Percentiles rank a stretch among this genome's conserved stretches.
Conservation (phyloP, 1,140 invertebrate species). For the Colletes latitarsis region DNA sequence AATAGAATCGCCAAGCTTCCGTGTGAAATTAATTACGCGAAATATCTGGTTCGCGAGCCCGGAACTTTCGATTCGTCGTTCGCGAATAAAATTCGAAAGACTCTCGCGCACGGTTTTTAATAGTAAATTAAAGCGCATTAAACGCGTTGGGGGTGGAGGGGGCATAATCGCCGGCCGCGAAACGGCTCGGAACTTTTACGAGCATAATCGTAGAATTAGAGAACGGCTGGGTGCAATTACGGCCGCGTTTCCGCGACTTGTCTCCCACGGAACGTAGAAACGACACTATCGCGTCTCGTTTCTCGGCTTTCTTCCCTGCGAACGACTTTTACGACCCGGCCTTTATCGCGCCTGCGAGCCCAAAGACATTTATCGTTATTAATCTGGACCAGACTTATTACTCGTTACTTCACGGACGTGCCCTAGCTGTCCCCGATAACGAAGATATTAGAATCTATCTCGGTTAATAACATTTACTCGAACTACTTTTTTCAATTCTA, state of each 20-base stretch:
- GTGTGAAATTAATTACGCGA: too few relatives aligned
- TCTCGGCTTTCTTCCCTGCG: neutral
- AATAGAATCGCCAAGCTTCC: too few relatives aligned
- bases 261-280: neutral
- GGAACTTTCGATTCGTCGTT: too few relatives aligned
- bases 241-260: neutral
- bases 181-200: neutral
- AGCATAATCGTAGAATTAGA: constrained; percentile 39
- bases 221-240: constrained; percentile 11
- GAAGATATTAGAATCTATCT: constrained; percentile 16
- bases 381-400: constrained; percentile 38
- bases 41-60: too few relatives aligned
- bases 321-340: constrained; percentile 19
- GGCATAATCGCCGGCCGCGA: neutral
- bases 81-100: too few relatives aligned
- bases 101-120: neutral
- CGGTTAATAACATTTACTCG: too few relatives aligned
- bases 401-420: constrained; percentile 14
- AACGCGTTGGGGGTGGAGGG: too few relatives aligned
- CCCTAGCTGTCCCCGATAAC: constrained; percentile 11
- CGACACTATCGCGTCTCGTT: neutral
- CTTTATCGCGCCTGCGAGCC: constrained; percentile 14
- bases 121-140: neutral
- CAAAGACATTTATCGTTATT: constrained; percentile 35
- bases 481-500: too few relatives aligned